These are phyloP conservation scores for Sphinx pinastri DNA, from an alignment of 2,888 invertebrate species.

Conservation along the genomic window DNA sequence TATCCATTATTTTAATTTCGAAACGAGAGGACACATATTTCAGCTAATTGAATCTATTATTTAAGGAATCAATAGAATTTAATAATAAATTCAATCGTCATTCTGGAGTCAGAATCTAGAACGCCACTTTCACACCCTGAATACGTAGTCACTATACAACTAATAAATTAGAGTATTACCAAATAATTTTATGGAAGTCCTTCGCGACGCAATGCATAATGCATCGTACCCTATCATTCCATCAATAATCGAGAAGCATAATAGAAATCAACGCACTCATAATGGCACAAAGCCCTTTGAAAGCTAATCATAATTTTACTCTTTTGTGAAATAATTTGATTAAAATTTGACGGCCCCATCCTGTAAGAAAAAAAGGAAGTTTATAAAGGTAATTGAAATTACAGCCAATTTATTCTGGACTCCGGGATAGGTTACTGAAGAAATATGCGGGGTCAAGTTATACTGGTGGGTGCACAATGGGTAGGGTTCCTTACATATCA, in stretches of 20 bases:
- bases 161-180: too few species aligned
- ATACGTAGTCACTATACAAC: too few species aligned
- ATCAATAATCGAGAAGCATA: not conserved
- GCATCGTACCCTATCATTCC: not conserved
- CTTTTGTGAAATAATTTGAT: constrained; percentile 71
- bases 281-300: not conserved
- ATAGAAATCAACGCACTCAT: constrained; percentile 6
- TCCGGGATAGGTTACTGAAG: constrained; percentile 33
- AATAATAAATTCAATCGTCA: too few species aligned
- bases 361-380: constrained; percentile 70
- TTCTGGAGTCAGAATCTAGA: too few species aligned
- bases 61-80: too few species aligned
- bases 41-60: too few species aligned
- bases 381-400: constrained; percentile 45
- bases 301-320: constrained; percentile 62
- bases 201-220: too few species aligned
- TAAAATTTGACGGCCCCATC: constrained; percentile 77
- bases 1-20: too few species aligned
- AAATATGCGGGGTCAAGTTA: not conserved
- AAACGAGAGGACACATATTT: too few species aligned
- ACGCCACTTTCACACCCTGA: too few species aligned
- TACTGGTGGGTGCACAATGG: not conserved
- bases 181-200: too few species aligned
- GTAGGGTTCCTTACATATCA: constrained; percentile 66
- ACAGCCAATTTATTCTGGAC: constrained; percentile 48